A percentile compares a stretch with the other conserved stretches of the same genome.
These are phyloP conservation scores for Mantis religiosa DNA, from an alignment of 2,888 invertebrate genomes.

Conservation along the genomic window DNA sequence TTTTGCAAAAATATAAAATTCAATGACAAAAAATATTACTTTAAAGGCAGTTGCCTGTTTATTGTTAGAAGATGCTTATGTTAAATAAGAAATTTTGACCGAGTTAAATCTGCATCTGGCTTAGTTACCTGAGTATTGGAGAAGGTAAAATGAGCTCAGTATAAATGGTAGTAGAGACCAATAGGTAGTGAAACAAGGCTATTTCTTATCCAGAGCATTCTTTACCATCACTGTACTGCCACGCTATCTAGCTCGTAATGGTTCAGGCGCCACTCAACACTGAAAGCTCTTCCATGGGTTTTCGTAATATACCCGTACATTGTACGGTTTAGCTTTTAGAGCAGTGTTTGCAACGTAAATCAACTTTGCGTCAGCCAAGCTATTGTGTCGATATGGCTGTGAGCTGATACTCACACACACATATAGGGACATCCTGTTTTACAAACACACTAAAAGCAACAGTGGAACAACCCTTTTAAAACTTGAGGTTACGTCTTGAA, in stretches of 20 bases:
- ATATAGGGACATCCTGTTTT: neutral
- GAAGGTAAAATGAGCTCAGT: too few relatives aligned
- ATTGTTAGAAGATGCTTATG: too few relatives aligned
- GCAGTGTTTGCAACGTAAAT: neutral
- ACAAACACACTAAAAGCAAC: neutral
- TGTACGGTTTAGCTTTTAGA: neutral
- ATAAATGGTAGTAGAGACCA: too few relatives aligned
- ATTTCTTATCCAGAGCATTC: neutral
- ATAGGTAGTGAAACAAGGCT: too few relatives aligned
- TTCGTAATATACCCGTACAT: neutral
- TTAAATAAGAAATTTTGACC: too few relatives aligned
- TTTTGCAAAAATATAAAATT: too few relatives aligned
- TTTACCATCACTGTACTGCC: neutral
- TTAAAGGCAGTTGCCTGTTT: too few relatives aligned
- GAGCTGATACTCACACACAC: neutral
- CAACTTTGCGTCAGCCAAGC: neutral
- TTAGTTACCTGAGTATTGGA: too few relatives aligned
- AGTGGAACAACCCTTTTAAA: neutral
- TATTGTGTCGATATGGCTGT: neutral
- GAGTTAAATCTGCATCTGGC: too few relatives aligned
- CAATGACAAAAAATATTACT: too few relatives aligned
- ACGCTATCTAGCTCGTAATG: neutral
- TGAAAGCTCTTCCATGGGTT: neutral
- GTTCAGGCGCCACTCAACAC: neutral
- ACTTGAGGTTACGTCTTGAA: neutral